Percentiles rank a stretch among this genome's conserved stretches.
Evolutionary conservation across 1,140 invertebrate species (phyloP).

Genomic region (Matsumurasca onukii): DNA sequence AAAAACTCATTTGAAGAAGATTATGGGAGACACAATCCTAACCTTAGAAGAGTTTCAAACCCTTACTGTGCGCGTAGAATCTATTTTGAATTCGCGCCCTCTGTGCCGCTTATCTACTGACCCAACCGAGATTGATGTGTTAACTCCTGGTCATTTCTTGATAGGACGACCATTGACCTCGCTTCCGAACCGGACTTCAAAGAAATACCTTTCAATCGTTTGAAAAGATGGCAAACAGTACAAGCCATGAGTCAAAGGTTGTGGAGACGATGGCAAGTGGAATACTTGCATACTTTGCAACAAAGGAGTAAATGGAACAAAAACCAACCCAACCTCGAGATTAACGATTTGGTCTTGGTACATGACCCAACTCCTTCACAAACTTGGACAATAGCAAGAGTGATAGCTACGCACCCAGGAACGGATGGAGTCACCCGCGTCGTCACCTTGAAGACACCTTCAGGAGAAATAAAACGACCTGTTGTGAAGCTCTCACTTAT

Average conservation of each 20-base stretch:
- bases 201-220: slow-evolving; percentile 35
- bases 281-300: slow-evolving; percentile 45
- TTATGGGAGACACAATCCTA: slow-evolving; percentile 25
- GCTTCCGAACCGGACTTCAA: slow-evolving; percentile 43
- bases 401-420: neutral
- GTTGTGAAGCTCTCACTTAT: too few relatives aligned
- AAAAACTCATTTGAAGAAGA: slow-evolving; percentile 38
- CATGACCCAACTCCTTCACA: neutral
- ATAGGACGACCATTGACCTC: slow-evolving; percentile 42
- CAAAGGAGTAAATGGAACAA: slow-evolving; percentile 39
- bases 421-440: neutral
- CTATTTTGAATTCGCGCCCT: too few relatives aligned
- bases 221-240: slow-evolving; percentile 40
- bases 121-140: slow-evolving; percentile 37
- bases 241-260: slow-evolving; percentile 41
- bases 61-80: too few relatives aligned
- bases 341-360: slow-evolving; percentile 23
- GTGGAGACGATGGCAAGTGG: slow-evolving; percentile 45
- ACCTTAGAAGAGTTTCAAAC: slow-evolving; percentile 47
- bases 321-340: neutral
- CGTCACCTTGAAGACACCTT: neutral
- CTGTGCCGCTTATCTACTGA: too few relatives aligned
- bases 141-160: slow-evolving; percentile 45
- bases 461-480: neutral
- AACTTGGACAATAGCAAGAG: neutral